These are phyloP conservation scores for Archivesica marissinica DNA, from an alignment of 1,140 invertebrate genomes.

Conservation along the genomic window DNA sequence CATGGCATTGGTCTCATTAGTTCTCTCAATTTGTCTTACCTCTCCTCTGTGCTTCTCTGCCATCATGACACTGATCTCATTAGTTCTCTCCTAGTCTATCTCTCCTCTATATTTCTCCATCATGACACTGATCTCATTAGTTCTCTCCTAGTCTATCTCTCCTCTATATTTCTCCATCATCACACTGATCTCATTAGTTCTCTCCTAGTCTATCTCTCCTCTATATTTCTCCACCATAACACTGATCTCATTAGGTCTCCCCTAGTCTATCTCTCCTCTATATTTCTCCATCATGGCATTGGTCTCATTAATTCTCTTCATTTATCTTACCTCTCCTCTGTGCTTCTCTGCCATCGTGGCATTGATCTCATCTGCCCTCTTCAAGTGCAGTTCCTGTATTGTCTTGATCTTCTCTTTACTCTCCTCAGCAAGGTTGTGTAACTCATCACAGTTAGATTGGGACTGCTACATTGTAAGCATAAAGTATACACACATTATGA, in stretches of 20 bases:
- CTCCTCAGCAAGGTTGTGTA: constrained; percentile 73
- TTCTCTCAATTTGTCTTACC: constrained; percentile 48
- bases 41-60: constrained; percentile 77
- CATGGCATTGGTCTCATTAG: no score
- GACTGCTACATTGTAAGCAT: no score
- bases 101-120: no score
- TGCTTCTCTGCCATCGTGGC: constrained; percentile 79
- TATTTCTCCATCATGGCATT: neutral
- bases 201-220: constrained; percentile 67
- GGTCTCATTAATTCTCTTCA: neutral
- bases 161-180: neutral
- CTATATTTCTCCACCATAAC: constrained; percentile 78
- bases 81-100: constrained; percentile 67
- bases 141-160: neutral
- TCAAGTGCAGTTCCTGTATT: constrained; percentile 79
- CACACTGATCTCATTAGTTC: neutral
- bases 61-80: constrained; percentile 77
- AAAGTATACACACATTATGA: no score
- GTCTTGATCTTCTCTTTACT: constrained; percentile 76
- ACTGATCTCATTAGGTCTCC: constrained; percentile 78
- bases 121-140: no score
- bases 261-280: neutral
- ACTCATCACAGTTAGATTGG: constrained; percentile 71
- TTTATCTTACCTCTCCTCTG: constrained; percentile 74
- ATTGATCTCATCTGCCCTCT: constrained; percentile 79